Evolutionary conservation across 2,888 invertebrate species (phyloP).

Genomic region (Ormia ochracea): DNA sequence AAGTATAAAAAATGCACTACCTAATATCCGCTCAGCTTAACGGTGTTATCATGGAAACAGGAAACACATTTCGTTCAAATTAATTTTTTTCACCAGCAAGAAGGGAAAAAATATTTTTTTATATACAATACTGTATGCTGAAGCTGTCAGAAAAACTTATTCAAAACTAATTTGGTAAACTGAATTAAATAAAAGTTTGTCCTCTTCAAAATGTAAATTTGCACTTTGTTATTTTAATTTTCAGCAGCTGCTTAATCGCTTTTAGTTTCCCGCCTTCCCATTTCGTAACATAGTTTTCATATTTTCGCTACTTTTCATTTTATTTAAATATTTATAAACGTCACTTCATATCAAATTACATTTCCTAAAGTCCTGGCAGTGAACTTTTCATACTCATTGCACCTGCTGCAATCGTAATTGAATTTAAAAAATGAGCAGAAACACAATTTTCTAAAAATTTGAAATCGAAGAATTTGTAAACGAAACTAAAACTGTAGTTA

Average conservation of each 20-base stretch:
- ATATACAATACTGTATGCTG: too few species aligned
- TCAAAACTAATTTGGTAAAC: too few species aligned
- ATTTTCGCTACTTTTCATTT: not conserved
- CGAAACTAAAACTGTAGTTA: too few species aligned
- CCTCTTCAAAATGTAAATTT: not conserved
- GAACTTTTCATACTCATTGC: not conserved
- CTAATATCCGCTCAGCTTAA: not conserved
- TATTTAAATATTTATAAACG: not conserved
- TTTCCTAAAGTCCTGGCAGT: not conserved
- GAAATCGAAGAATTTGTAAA: too few species aligned
- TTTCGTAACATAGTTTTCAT: not conserved
- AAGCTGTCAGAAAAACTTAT: too few species aligned
- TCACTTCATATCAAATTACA: not conserved
- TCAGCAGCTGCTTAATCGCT: not conserved
- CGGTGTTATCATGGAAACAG: not conserved
- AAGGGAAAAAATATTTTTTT: too few species aligned
- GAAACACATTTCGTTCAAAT: too few species aligned
- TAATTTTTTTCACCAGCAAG: too few species aligned
- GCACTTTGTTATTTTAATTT: not conserved
- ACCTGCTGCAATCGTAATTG: too few species aligned
- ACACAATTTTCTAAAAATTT: too few species aligned
- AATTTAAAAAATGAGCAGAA: too few species aligned
- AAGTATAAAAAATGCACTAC: not conserved
- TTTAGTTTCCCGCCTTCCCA: not conserved
- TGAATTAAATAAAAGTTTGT: not conserved